Percentiles rank a stretch among this genome's conserved stretches.
Conservation (phyloP, 2,113 vertebrate species). For the Phaethornis superciliosus region DNA sequence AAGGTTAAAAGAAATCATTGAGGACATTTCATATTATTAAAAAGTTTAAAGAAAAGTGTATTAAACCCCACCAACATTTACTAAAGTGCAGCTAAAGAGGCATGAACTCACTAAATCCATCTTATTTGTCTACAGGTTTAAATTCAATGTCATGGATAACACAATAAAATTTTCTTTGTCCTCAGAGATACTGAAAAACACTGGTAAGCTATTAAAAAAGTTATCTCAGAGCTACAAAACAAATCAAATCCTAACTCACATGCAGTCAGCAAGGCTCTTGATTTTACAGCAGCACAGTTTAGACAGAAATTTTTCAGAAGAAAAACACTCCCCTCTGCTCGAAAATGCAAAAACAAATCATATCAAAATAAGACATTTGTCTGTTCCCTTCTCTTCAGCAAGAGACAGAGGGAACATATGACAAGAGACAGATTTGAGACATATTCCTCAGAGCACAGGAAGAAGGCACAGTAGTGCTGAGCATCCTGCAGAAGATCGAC, state of each 20-base stretch:
- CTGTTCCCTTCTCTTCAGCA: constrained; percentile 19
- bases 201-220: not conserved
- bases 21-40: not conserved
- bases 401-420: not conserved
- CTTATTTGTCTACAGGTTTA: not conserved
- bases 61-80: not conserved
- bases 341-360: not conserved
- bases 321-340: not conserved
- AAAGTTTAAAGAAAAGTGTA: not conserved
- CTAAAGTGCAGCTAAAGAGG: not conserved
- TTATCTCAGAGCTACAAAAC: not conserved
- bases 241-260: not conserved
- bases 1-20: not conserved
- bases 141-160: fast-evolving
- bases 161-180: not conserved
- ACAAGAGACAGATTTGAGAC: constrained; percentile 24
- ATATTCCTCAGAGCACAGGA: not conserved
- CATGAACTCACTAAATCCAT: not conserved
- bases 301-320: not conserved
- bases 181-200: not conserved
- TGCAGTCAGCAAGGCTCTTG: not conserved
- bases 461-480: not conserved
- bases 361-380: constrained; percentile 40
- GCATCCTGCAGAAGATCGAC: not conserved
- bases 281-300: not conserved